These are phyloP conservation scores for Gallinago stenura DNA, from an alignment of 2,797 vertebrate species.

Conservation along the genomic window DNA sequence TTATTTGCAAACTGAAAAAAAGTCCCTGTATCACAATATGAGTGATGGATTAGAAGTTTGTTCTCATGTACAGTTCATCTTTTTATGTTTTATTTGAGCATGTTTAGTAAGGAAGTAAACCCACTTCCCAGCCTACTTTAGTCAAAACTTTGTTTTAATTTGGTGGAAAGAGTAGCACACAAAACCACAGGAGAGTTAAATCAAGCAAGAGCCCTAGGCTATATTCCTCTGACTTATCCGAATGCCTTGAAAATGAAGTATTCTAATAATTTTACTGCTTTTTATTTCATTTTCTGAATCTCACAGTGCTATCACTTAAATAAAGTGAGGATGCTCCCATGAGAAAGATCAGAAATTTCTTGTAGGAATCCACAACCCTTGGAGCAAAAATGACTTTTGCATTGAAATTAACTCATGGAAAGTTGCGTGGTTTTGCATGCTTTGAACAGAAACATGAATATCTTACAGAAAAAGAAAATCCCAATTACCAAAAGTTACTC, in stretches of 20 bases:
- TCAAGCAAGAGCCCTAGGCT: background rate
- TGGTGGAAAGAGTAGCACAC: background rate
- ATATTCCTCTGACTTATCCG: background rate
- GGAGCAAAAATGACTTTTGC: background rate
- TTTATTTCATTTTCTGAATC: background rate
- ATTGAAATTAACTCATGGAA: background rate
- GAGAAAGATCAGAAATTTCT: background rate
- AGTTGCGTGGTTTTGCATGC: background rate
- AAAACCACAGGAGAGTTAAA: background rate
- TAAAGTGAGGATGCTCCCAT: background rate
- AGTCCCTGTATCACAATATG: background rate
- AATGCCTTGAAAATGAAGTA: background rate
- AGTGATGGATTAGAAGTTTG: background rate
- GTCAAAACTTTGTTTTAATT: background rate
- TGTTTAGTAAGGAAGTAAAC: background rate
- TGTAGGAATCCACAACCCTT: background rate
- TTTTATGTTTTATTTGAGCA: background rate
- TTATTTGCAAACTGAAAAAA: background rate
- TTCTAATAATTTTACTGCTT: background rate
- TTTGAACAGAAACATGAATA: background rate
- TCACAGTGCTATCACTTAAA: background rate
- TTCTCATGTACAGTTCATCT: background rate
- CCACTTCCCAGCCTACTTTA: background rate
- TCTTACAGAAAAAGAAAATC: background rate
- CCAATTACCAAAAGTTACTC: background rate